Percentiles rank a stretch among this genome's conserved stretches.
phyloP scores from a whole-genome alignment of 92 coral and sea anemone genomes.

The Blastomussa wellsi region DNA sequence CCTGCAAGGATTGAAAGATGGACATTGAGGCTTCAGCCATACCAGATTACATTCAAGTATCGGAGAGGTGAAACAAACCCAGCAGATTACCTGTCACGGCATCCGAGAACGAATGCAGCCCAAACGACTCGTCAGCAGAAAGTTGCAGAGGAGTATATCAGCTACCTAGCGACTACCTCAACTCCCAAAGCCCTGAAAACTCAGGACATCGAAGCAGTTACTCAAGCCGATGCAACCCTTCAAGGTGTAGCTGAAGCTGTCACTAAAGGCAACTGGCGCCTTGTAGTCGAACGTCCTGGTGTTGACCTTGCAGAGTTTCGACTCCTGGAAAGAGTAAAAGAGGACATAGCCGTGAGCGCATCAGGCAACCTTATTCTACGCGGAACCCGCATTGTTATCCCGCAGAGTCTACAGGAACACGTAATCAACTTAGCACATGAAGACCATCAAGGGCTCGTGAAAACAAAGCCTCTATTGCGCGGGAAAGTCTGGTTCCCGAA shows the following conservation, averaged over 20 bases:
- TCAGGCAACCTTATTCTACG: slow-evolving; percentile 47
- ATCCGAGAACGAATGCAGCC: slow-evolving; percentile 41
- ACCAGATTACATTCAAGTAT: no score
- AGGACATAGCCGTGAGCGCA: slow-evolving; percentile 41
- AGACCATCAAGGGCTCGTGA: slow-evolving; percentile 67
- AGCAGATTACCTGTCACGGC: slow-evolving; percentile 53
- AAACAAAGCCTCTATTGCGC: slow-evolving; percentile 53
- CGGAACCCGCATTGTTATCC: slow-evolving; percentile 57
- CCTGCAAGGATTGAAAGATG: slow-evolving; percentile 55
- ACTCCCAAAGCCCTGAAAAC: slow-evolving; percentile 55
- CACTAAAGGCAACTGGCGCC: slow-evolving; percentile 52
- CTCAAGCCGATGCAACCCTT: slow-evolving; percentile 51
- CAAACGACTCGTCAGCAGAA: slow-evolving; percentile 50
- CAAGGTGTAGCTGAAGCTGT: slow-evolving; percentile 58
- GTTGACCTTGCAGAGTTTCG: slow-evolving; percentile 11
- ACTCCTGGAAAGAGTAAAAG: slow-evolving; percentile 47
- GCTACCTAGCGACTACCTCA: slow-evolving; percentile 51
- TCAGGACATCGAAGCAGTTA: slow-evolving; percentile 50
- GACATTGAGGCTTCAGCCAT: slow-evolving; percentile 51
- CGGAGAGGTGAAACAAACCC: slow-evolving; percentile 42
- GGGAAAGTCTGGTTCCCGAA: slow-evolving; percentile 71
- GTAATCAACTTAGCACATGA: slow-evolving; percentile 50
- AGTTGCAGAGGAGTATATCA: slow-evolving; percentile 61
- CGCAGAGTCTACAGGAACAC: slow-evolving; percentile 48
- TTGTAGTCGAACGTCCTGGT: slow-evolving; percentile 16